A percentile compares a stretch with the other conserved stretches of the same genome.
Conservation (phyloP, 2,888 invertebrate genomes). For the Scaptomyza caliginosa region DNA sequence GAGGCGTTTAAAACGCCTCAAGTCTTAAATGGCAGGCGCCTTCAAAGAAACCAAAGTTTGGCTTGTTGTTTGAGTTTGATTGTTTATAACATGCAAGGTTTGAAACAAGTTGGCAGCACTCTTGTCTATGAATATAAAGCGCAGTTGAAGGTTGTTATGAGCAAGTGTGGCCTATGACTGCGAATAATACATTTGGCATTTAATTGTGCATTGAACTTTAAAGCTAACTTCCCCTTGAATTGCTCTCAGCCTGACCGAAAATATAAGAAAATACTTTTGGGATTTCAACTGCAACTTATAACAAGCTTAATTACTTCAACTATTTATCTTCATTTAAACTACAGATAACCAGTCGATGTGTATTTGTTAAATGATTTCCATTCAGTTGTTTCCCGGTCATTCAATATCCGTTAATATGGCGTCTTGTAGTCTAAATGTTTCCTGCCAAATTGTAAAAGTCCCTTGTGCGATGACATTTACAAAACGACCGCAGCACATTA, state of each 20-base stretch:
- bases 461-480: constrained; percentile 47
- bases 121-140: constrained; percentile 17
- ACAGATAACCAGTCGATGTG: neutral
- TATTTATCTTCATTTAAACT: constrained; percentile 45
- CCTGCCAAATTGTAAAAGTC: constrained; percentile 47
- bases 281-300: neutral
- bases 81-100: constrained; percentile 35
- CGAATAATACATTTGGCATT: neutral
- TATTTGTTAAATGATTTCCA: constrained; percentile 7
- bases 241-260: no score
- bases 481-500: constrained; percentile 64
- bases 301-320: constrained; percentile 24
- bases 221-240: neutral
- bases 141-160: constrained; percentile 12
- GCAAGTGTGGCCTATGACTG: neutral
- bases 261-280: neutral
- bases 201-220: no score
- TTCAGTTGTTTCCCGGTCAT: neutral
- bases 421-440: constrained; percentile 64
- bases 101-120: constrained; percentile 2
- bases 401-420: constrained; percentile 52
- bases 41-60: constrained; percentile 13
- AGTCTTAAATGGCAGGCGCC: constrained; percentile 34
- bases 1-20: constrained; percentile 48
- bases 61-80: constrained; percentile 20